Evolutionary conservation across 2,888 invertebrate genomes (phyloP), one percentile per base, ranked within the genome.

Genomic region (Drosophila neotestacea): DNA sequence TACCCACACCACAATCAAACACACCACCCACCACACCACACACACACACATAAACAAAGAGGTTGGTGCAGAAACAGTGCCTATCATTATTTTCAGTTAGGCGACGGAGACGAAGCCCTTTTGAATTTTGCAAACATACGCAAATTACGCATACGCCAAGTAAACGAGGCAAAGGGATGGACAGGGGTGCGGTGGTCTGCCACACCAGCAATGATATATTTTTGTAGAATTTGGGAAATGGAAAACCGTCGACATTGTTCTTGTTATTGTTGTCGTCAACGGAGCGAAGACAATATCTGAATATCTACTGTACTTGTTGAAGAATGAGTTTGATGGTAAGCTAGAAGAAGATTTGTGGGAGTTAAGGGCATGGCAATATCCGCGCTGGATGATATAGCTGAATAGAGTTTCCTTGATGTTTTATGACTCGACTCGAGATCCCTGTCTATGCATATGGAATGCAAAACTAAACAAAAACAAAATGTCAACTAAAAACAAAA

Each of bases 51-150:
- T 22, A 38, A 46, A 47, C 2, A 39, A 10, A 27, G 11, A 9
- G 22, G 42, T 22, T 22, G 11, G 27, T 7, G 10, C 16, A 16
- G 16, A 16, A 16, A 16, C 16, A 16, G 16, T 62, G 71, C 71
- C 86, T 73, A 81, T 79, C 83, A 83, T 86, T 86, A 83, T 86
- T 83, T 81, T 84, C 81, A 65, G 81, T 81, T 86, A 79, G 73
- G 46, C 60, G 13, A 58, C 61, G 39, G 39, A 64, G 75, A 47
- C 39, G 63, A 47, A 67, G 70, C 77, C 79, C 79, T 81, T 79
- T 84, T 73, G 67, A 70, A 79, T 77, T 77, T 77, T 66, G 67
- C 69, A 77, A 77, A 77, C 62, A 65, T 75, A 81, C 81, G 70
- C 79, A 84, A 86, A 77, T 84, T 84, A 86, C 85, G 85, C 83